Base-by-base conservation (phyloP, 1,140 invertebrate genomes). In the Formica selysi region DNA sequence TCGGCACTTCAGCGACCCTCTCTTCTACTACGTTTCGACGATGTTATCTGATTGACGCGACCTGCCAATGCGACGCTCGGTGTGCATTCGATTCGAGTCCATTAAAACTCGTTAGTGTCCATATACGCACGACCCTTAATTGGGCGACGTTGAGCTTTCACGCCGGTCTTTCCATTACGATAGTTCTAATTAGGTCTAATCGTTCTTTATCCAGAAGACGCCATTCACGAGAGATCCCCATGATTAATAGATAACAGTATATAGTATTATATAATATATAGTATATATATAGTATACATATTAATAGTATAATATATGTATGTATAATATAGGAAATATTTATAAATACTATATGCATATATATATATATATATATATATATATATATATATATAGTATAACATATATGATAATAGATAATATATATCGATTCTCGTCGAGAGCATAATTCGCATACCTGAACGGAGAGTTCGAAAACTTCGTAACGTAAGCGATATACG, bases 11-110 rank as follows among this genome's bases (percentile, higher is more conserved):
- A 85, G 87, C 90, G 78, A 90, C 87, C 89, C 87, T 87, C 87
- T 59, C 79, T 78, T 51, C 87, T 80, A 62, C 79, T 80, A 73
- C 84, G 76, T 90, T 88, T 91, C 89, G 84, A 62, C 80, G 74
- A 70, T 74, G 89, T 79, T 91, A 90, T 91, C 90, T 89, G 90
- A 91, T 91, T 91, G 90, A 91, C 90, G 85, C 84, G 90, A 85
- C 36, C 90, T 91, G 90, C 89, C 89, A 91, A 91, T 86, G 90
- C 83, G 70, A 61, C 89, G 59, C 76, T 90, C 76, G 32, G 64
- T 83, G 54, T 79, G 79, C 64, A 85, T 87, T 90, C 87, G 57
- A 85, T 90, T 76, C 67, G 87, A 67, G 80, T 91, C 89, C 87
- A 91, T 91, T 91, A 91, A 91, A 91, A 90, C 80, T 87, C 87